These are phyloP conservation scores for Gadopsis bispinosus DNA, from an alignment of 2,797 vertebrate genomes.

Conservation along the genomic window DNA sequence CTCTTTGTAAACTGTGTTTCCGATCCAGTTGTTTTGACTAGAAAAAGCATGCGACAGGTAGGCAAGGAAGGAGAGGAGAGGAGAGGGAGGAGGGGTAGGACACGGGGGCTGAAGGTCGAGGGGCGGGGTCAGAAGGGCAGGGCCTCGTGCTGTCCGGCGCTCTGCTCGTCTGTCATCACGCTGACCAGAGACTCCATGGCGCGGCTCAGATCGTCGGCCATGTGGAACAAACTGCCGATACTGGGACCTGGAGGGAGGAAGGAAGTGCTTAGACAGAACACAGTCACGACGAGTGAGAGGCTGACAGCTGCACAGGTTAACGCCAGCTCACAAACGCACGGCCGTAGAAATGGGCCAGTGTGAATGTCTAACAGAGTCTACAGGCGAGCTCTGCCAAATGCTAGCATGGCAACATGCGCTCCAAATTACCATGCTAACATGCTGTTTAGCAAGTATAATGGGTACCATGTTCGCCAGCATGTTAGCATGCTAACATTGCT, in stretches of 20 bases:
- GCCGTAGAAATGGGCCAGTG: neutral
- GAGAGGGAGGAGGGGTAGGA: constrained; percentile 2
- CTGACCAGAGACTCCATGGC: constrained; percentile 96
- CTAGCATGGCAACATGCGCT: neutral
- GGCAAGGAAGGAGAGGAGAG: constrained; percentile 7
- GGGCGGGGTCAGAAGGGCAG: constrained; percentile 66
- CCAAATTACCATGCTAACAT: neutral
- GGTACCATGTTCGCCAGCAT: neutral
- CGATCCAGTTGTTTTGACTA: constrained; percentile 98
- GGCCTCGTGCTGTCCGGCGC: constrained; percentile 88
- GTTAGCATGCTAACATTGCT: neutral
- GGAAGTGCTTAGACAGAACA: neutral
- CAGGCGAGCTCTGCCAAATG: neutral
- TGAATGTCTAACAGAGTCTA: neutral
- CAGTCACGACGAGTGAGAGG: neutral
- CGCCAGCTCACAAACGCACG: neutral
- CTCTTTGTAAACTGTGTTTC: constrained; percentile 97
- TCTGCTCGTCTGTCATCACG: constrained; percentile 93
- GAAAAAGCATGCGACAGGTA: constrained; percentile 90
- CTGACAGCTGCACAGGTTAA: neutral
- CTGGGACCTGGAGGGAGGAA: constrained; percentile 85
- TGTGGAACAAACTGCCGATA: constrained; percentile 95
- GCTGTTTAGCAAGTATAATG: neutral
- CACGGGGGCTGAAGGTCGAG: neutral
- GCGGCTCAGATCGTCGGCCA: constrained; percentile 95